Evolutionary conservation across 2,113 vertebrate genomes (phyloP).

Genomic region (Terrapene triunguis): DNA sequence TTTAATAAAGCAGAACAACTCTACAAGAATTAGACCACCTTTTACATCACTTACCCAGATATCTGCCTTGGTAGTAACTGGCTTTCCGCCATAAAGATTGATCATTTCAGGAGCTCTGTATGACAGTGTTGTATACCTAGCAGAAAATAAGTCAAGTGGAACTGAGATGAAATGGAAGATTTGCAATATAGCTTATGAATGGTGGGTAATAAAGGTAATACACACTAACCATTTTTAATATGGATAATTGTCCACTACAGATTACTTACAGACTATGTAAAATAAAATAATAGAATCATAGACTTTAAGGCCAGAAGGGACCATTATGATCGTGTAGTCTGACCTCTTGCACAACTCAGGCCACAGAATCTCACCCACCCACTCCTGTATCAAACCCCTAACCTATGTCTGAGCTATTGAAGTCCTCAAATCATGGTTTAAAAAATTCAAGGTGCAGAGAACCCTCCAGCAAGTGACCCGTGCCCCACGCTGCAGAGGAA

Average conservation of each 20-base stretch:
- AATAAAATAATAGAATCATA: neutral
- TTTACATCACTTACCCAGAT: constrained; percentile 90
- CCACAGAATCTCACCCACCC: no score
- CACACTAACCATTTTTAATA: neutral
- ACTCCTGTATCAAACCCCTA: no score
- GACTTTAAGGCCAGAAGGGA: no score
- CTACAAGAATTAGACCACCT: neutral
- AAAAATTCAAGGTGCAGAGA: no score
- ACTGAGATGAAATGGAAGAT: neutral
- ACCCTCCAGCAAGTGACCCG: no score
- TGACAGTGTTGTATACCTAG: constrained; percentile 96
- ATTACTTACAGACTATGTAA: rapidly evolving
- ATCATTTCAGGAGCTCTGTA: constrained; percentile 99
- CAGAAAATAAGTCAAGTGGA: constrained; percentile 26
- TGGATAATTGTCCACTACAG: neutral
- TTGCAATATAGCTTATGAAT: no score
- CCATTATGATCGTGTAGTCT: no score
- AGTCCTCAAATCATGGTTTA: no score
- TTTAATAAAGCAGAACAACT: neutral
- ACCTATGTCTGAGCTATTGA: no score
- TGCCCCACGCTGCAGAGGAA: no score
- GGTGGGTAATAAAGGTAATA: no score
- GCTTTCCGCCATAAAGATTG: constrained; percentile 95
- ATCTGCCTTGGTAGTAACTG: constrained; percentile 98
- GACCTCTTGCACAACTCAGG: no score